Percentiles rank a stretch among this genome's conserved stretches.
Evolutionary conservation across 1,140 invertebrate species (phyloP).

Genomic region (Rhagoletis zephyria): DNA sequence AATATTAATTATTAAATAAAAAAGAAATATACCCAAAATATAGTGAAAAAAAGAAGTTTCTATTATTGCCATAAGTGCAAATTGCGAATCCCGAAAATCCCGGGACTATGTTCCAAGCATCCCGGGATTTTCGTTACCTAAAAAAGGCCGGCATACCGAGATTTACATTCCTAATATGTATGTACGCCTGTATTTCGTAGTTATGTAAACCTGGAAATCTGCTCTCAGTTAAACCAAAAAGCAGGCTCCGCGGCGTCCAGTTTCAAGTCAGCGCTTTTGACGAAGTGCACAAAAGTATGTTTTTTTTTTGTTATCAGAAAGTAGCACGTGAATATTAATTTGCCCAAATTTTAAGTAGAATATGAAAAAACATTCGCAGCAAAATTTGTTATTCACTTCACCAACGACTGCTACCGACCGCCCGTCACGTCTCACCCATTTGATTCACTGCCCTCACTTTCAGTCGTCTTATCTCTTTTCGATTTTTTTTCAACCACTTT

Average conservation of each 20-base stretch:
- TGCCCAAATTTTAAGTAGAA: background rate
- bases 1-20: too few relatives aligned
- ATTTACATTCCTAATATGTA: background rate
- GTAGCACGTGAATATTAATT: constrained; percentile 24
- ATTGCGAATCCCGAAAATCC: too few relatives aligned
- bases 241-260: too few relatives aligned
- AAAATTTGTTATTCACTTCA: background rate
- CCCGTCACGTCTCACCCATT: background rate
- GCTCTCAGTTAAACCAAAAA: background rate
- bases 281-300: background rate
- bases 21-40: too few relatives aligned
- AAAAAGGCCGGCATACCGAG: too few relatives aligned
- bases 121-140: too few relatives aligned
- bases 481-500: background rate
- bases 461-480: background rate
- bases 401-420: background rate
- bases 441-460: background rate
- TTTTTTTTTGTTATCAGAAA: constrained; percentile 10
- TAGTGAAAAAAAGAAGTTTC: too few relatives aligned
- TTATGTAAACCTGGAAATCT: background rate
- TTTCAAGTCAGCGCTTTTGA: too few relatives aligned
- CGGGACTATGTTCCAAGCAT: too few relatives aligned
- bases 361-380: background rate
- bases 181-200: background rate
- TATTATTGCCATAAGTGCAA: too few relatives aligned